A percentile compares a stretch with the other conserved stretches of the same genome.
These are phyloP conservation scores for Monochamus saltuarius DNA, from an alignment of 1,140 invertebrate genomes.

Conservation along the genomic window DNA sequence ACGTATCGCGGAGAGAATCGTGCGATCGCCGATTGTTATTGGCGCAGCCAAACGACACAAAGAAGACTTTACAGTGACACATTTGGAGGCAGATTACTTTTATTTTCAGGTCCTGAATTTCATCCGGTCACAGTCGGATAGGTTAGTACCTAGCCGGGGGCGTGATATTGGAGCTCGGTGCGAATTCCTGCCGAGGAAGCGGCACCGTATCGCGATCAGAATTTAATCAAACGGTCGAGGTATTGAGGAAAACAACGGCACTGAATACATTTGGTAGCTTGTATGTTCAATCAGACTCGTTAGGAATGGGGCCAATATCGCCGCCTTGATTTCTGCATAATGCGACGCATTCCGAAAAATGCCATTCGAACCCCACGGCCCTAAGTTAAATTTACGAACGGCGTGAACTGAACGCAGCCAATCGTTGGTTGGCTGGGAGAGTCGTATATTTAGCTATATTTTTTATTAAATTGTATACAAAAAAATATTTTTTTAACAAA, in stretches of 20 bases:
- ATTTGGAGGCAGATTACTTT: conserved; percentile 53
- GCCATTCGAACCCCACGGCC: conserved; percentile 13
- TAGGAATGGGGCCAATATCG: conserved; percentile 38
- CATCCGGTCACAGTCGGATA: conserved; percentile 35
- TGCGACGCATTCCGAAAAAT: conserved; percentile 21
- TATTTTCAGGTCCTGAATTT: conserved; percentile 48
- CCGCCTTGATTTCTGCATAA: conserved; percentile 39
- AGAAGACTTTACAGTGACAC: conserved; percentile 53
- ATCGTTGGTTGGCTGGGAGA: too few species aligned
- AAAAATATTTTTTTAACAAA: too few species aligned
- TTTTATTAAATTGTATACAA: too few species aligned
- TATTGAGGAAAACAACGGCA: conserved; percentile 31
- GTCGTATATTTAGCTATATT: too few species aligned
- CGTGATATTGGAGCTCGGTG: conserved; percentile 30
- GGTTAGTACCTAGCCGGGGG: conserved; percentile 29
- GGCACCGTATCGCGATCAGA: conserved; percentile 33
- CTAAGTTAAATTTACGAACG: conserved; percentile 13
- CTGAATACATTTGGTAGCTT: conserved; percentile 32
- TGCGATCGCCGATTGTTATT: conserved; percentile 47
- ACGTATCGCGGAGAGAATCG: conserved; percentile 42
- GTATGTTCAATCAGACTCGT: conserved; percentile 38
- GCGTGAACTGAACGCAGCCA: background rate
- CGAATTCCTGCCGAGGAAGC: conserved; percentile 28
- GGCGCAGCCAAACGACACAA: conserved; percentile 48
- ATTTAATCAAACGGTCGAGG: conserved; percentile 40